These are phyloP conservation scores for Liolophura sinensis DNA, from an alignment of 1,140 invertebrate genomes.

Conservation along the genomic window DNA sequence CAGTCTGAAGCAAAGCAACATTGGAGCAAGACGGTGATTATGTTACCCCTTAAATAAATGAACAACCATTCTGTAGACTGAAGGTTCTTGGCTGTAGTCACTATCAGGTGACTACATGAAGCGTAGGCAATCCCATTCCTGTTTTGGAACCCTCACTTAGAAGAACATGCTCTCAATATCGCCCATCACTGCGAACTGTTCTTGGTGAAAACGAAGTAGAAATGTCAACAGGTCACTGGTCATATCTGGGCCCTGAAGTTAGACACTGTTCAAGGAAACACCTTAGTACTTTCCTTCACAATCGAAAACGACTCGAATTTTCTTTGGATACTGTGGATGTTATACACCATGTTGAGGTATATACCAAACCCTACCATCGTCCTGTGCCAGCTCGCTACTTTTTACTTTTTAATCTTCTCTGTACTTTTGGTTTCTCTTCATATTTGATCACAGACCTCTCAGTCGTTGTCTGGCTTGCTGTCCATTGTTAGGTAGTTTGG, in stretches of 20 bases:
- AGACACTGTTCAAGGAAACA: conserved; percentile 35
- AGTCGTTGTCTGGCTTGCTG: neutral
- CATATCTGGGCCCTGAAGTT: conserved; percentile 47
- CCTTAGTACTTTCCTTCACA: conserved; percentile 23
- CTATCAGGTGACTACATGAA: conserved; percentile 25
- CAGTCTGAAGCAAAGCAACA: conserved; percentile 17
- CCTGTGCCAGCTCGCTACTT: neutral
- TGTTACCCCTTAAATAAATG: conserved; percentile 22
- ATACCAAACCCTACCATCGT: conserved; percentile 16
- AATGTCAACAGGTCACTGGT: conserved; percentile 40
- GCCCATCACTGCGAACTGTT: conserved; percentile 23
- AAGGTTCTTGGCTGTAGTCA: conserved; percentile 9
- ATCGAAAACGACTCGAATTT: conserved; percentile 32
- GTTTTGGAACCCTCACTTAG: conserved; percentile 15
- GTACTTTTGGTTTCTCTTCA: neutral
- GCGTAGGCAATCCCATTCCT: conserved; percentile 16
- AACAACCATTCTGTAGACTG: conserved; percentile 21
- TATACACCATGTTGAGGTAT: conserved; percentile 29
- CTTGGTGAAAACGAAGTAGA: conserved; percentile 26
- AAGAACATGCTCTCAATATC: conserved; percentile 32
- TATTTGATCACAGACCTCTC: neutral
- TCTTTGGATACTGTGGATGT: conserved; percentile 23
- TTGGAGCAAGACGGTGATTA: conserved; percentile 26
- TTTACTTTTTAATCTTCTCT: neutral
- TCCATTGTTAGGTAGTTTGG: neutral